Base-by-base conservation (phyloP, 2,888 invertebrate species). In the Drosophila multiciliata region DNA sequence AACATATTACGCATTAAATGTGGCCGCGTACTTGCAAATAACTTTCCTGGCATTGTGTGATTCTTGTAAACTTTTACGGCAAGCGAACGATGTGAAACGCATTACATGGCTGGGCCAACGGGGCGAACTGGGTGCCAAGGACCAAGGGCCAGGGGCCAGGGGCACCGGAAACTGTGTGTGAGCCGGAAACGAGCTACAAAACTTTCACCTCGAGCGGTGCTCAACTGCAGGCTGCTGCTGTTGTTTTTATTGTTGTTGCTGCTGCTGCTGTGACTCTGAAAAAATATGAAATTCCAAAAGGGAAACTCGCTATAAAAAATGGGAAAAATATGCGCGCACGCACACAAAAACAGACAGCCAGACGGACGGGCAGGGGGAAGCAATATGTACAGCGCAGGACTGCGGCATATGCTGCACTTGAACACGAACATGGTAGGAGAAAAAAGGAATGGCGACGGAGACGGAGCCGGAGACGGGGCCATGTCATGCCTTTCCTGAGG, bases 1-100 rank as follows among this genome's bases (percentile, higher is more conserved):
- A 89, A 89, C 89, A 79, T 89, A 87, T 89, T 89, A 87, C 89
- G 79, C 83, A 82, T 88, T 88, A 88, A 86, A 86, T 86, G 86
- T 78, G 75, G 78, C 78, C 86, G 86, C 88, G 86, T 86, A 80
- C 82, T 83, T 85, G 70, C 66, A 54, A 75, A 69, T 73, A 82
- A 80, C 82, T 83, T 81, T 55, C 66, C 74, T 54, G 57, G 38
- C 73, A 66, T 75, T 78, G 66, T 73, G 71, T 67, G 69, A 72
- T 73, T 87, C 77, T 81, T 86, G 88, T 82, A 85, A 85, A 85
- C 75, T 85, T 85, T 80, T 86, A 82, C 65, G 82, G 86, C 71
- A 74, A 74, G 67, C 78, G 63, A 35, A 66, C 57, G 49, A 50
- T 50, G 67, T 66, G 68, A 60, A 87, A 66, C 79, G 85, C 81